phyloP scores from a whole-genome alignment of 2,797 vertebrate species.

The Crypturellus tataupa region DNA sequence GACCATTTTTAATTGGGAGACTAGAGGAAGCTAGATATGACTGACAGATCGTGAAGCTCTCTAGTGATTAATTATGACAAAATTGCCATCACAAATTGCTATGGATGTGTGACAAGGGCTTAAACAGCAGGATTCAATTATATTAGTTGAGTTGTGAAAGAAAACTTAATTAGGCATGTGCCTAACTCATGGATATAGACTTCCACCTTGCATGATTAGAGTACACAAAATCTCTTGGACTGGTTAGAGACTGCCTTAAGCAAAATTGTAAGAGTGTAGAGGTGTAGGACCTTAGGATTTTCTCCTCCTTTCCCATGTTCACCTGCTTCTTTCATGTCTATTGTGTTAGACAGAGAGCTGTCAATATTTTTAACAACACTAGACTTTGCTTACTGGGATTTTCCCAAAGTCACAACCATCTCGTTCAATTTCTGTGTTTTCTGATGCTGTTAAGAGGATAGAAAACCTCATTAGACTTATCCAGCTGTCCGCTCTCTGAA shows the following conservation, averaged over 20 bases:
- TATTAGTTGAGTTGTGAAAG: slow-evolving; percentile 18
- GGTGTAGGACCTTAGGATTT: neutral
- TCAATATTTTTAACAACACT: accelerated
- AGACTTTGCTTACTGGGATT: neutral
- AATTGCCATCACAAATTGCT: neutral
- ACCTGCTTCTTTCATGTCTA: neutral
- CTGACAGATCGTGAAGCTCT: neutral
- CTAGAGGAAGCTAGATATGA: neutral
- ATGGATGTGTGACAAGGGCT: slow-evolving; percentile 21
- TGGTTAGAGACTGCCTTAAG: neutral
- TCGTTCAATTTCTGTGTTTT: neutral
- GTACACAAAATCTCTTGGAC: neutral
- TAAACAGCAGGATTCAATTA: slow-evolving; percentile 25
- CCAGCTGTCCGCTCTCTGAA: neutral
- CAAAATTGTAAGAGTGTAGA: neutral
- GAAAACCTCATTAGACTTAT: neutral
- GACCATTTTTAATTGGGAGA: slow-evolving; percentile 31
- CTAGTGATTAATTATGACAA: slow-evolving; percentile 43
- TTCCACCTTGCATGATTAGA: neutral
- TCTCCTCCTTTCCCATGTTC: neutral
- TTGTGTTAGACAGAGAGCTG: accelerated
- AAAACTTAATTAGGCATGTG: slow-evolving; percentile 9
- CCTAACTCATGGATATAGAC: neutral
- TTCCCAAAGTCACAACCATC: neutral
- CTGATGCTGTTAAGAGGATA: neutral